These are phyloP conservation scores for Lottia scabra DNA, from an alignment of 2,888 invertebrate species.

Conservation along the genomic window DNA sequence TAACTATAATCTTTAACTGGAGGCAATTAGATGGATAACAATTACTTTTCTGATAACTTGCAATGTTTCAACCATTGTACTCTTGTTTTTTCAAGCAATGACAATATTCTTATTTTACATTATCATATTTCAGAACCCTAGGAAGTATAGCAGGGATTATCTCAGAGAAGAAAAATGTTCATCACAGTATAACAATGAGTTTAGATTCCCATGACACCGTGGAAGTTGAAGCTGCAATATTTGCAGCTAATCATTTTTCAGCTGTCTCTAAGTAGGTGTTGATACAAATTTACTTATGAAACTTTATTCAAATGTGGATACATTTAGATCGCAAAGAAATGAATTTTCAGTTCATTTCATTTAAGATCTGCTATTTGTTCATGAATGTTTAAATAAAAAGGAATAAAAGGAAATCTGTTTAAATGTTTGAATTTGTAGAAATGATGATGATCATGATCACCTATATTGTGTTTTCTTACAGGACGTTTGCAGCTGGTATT, in stretches of 20 bases:
- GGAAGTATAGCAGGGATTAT: conserved; percentile 94
- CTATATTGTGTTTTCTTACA: too few species aligned
- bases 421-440: too few species aligned
- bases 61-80: too few species aligned
- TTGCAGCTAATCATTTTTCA: conserved; percentile 94
- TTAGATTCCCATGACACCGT: conserved; percentile 95
- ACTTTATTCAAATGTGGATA: too few species aligned
- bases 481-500: conserved; percentile 92
- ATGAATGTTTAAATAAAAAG: neutral
- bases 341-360: neutral
- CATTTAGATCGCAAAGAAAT: neutral
- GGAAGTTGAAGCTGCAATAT: conserved; percentile 95
- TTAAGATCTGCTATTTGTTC: neutral
- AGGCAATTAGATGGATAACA: too few species aligned
- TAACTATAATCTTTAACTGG: too few species aligned
- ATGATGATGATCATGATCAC: too few species aligned
- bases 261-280: conserved; percentile 85
- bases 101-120: too few species aligned
- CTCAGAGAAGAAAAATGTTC: conserved; percentile 92
- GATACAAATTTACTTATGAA: neutral
- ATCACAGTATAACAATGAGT: conserved; percentile 91
- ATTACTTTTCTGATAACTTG: too few species aligned
- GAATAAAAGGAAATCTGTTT: neutral
- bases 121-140: conserved; percentile 75
- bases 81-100: too few species aligned